Base-by-base conservation (phyloP, 2,113 vertebrate species). In the Chaenocephalus aceratus region DNA sequence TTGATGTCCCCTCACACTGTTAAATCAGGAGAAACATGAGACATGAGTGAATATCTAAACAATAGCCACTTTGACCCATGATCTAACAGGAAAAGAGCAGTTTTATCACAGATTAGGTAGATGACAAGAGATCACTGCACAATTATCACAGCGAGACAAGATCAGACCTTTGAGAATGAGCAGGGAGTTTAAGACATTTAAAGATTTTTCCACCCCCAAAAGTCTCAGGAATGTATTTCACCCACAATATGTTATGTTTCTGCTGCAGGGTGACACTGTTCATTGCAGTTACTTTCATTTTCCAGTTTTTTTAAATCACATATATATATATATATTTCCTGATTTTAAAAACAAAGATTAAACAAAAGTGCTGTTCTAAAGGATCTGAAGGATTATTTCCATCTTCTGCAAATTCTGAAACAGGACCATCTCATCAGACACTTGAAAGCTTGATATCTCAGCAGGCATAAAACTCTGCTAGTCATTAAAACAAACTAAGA, bases 401-500 rank as follows among this genome's bases (percentile, higher is more conserved):
- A 75, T 87, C 78, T 70, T 58, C 58, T 72, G 13, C 18, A 15
- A 41, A 72, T 68, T 57, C 56, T 44, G 79, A 72, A 75, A 78
- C 72, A 54, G 80, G 67, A 69, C 13, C 15, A 4, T 74, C 84
- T 72, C 80, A 77, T 83, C 64, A 36, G 21, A 75, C 30, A 63
- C 77, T 57, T 51, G 70, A 74, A 76, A 56, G 18, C 59, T 79
- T 13, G 18, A 60, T 30, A 7, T 21, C 70, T 61, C 13, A n/a
- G 10, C 48, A 54, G 56, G 75, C 74, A 58, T n/a, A 57, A 61
- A 82, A 73, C 45, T 89, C 86, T 88, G 70, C 58, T 54, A 80
- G 62, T 85, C 79, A 85, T 87, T 80, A 86, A 14, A 73, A 86
- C 34, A 80, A 84, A 86, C 58, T n/a, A 70, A 69, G 49, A 46